phyloP scores from a whole-genome alignment of 2,888 invertebrate species.

The Siphlonurus alternatus region DNA sequence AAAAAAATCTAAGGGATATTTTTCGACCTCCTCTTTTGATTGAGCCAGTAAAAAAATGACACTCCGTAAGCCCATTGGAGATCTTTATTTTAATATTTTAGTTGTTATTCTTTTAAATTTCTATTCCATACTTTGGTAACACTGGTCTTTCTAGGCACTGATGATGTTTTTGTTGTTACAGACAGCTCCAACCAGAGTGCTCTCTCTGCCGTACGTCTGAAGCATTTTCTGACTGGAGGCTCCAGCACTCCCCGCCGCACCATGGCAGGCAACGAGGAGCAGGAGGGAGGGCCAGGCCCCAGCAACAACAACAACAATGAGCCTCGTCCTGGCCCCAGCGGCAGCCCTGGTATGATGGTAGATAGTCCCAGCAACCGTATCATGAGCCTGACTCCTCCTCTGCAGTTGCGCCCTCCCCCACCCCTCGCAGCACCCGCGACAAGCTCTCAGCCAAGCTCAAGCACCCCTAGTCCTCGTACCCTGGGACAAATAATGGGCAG shows the following conservation, averaged over 20 bases:
- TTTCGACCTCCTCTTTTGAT: no score
- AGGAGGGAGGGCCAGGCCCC: not conserved
- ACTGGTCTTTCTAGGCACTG: no score
- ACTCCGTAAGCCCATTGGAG: no score
- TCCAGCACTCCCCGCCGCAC: not conserved
- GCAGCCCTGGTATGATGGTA: not conserved
- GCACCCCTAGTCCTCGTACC: not conserved
- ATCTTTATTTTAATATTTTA: no score
- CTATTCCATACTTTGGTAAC: no score
- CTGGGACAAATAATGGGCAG: not conserved
- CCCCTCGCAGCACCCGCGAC: not conserved
- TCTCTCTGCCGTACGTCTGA: not conserved
- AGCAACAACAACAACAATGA: not conserved
- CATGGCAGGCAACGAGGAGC: not conserved
- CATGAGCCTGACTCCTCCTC: not conserved
- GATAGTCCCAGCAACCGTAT: not conserved
- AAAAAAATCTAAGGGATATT: no score
- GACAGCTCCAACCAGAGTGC: no score
- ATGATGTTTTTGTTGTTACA: no score
- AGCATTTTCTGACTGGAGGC: not conserved
- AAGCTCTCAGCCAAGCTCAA: not conserved
- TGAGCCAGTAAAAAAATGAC: no score
- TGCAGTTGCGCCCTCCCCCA: not conserved
- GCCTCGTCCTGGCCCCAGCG: not conserved
- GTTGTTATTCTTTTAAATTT: no score